Conservation (phyloP, 1,140 invertebrate genomes). For the Chionoecetes opilio region DNA sequence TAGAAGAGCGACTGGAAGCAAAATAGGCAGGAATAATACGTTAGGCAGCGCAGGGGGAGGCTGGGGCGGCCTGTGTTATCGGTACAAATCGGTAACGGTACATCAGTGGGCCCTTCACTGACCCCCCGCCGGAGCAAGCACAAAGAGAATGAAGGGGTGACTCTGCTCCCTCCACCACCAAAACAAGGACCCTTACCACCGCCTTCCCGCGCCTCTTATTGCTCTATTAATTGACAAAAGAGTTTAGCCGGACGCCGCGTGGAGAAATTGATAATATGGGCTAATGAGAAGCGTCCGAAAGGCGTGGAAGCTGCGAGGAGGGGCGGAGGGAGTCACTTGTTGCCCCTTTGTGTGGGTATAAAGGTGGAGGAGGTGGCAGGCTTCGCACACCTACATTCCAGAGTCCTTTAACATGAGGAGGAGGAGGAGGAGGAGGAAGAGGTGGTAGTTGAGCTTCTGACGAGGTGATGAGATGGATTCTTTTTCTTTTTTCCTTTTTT, state of each 20-base stretch:
- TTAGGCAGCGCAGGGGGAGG: neutral
- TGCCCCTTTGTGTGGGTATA: conserved; percentile 62
- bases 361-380: neutral
- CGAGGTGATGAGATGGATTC: conserved; percentile 6
- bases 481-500: neutral
- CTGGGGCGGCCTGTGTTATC: conserved; percentile 64
- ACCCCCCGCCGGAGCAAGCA: conserved; percentile 73
- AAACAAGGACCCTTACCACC: conserved; percentile 66
- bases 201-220: conserved; percentile 39
- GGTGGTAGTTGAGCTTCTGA: neutral
- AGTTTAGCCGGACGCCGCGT: conserved; percentile 21
- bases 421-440: neutral
- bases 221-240: conserved; percentile 60
- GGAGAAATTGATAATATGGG: conserved; percentile 62
- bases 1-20: neutral
- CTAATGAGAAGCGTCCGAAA: conserved; percentile 63
- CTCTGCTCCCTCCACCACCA: conserved; percentile 20
- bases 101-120: conserved; percentile 58
- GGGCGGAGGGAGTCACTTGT: neutral
- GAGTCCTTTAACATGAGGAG: conserved; percentile 2
- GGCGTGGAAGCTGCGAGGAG: neutral
- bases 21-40: neutral
- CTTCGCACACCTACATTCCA: conserved; percentile 47
- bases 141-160: conserved; percentile 72
- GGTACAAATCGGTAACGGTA: conserved; percentile 76